Base-by-base conservation (phyloP, 2,888 invertebrate species). In the Melieria picta region DNA sequence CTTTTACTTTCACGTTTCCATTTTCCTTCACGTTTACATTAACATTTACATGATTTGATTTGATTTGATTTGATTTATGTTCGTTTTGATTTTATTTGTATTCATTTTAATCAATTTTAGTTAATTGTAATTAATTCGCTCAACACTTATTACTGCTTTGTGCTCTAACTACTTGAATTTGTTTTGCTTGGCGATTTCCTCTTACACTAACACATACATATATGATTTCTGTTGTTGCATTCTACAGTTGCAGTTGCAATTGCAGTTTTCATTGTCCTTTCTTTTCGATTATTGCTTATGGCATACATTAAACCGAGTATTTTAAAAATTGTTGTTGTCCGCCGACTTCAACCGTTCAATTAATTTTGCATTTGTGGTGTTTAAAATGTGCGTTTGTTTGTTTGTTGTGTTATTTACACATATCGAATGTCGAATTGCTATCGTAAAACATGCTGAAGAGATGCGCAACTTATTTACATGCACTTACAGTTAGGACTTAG, bases 251-350 rank as follows among this genome's bases (percentile, higher is more conserved):
- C 11, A 66, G 7, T 42, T 61, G 7, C 10, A 16, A 45, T 58
- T 30, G 43, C 11, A 66, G 7, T 42, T 66, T 47, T 52, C 52
- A 52, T 52, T 55, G 55, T 68, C 57, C 63, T 62, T 62, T 61
- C n/a, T 62, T 68, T 52, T 69, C 63, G 56, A 63, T 69, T 69
- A 69, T 69, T 63, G 69, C 69, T 69, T 69, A 69, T 62, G 56
- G 61, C 62, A 56, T 69, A 69, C 52, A 62, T 62, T 67, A 52
- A 50, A 42, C 61, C 46, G 43, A 30, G 30, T 30, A 30, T 30
- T 30, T 30, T 30, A 30, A 30, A 30, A 30, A 30, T 30, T 1
- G 30, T 30, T 30, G 30, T 30, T 30, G 3, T 30, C 30, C 30
- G 30, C 30, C 30, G 30, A 3, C 30, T 30, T 46, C 58, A 47